phyloP scores from a whole-genome alignment of 2,797 vertebrate species.

The Potorous gilbertii region DNA sequence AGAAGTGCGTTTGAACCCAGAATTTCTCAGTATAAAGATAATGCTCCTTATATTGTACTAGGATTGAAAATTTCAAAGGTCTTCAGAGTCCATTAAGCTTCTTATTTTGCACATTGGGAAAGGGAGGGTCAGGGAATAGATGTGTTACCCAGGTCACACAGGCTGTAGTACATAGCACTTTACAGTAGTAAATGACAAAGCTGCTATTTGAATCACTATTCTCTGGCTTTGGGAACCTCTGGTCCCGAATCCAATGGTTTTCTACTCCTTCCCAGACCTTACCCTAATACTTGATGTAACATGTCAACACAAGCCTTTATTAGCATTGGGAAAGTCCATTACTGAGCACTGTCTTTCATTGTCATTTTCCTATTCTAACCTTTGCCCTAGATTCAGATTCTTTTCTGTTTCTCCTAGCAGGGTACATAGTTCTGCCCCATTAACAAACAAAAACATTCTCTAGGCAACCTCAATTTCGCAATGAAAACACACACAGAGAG shows the following conservation, averaged over 20 bases:
- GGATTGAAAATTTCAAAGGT: not conserved
- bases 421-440: not conserved
- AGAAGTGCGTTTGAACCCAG: not conserved
- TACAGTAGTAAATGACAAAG: not conserved
- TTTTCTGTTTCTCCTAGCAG: constrained; percentile 36
- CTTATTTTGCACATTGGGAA: not conserved
- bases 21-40: not conserved
- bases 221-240: not conserved
- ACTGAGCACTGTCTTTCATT: not conserved
- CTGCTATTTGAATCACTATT: not conserved
- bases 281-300: not conserved
- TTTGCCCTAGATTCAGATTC: not conserved
- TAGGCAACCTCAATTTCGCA: constrained; percentile 54
- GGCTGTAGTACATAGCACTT: not conserved
- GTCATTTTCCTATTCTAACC: not conserved
- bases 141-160: not conserved
- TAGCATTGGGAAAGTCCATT: not conserved
- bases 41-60: too few relatives aligned
- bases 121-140: not conserved
- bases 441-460: constrained; percentile 57
- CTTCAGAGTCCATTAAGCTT: rapidly evolving
- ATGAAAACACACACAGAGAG: not conserved
- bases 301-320: not conserved
- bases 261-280: not conserved
- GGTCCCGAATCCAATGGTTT: not conserved